Conservation (phyloP, 2,113 vertebrate genomes). For the Edolisoma coerulescens region DNA sequence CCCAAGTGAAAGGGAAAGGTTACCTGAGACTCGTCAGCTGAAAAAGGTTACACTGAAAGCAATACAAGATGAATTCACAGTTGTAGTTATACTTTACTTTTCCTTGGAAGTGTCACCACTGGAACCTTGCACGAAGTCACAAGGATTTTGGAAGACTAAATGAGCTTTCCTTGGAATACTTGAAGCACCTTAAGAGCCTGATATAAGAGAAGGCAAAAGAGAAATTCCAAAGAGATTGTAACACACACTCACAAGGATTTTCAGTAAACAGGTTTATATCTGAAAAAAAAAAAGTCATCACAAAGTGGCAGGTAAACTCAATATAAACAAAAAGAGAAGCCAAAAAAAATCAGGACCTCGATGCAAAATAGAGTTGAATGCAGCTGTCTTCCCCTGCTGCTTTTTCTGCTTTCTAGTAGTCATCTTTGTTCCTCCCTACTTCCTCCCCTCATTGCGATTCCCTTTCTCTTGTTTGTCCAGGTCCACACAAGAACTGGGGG, state of each 20-base stretch:
- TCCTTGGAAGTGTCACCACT: neutral
- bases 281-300: neutral
- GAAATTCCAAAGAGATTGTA: neutral
- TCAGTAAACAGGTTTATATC: neutral
- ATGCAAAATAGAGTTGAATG: neutral
- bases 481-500: neutral
- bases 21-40: fast-evolving
- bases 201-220: neutral
- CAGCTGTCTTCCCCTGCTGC: too few species aligned
- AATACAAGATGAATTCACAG: neutral
- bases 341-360: neutral
- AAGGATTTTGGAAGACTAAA: neutral
- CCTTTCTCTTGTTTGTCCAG: neutral
- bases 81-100: neutral
- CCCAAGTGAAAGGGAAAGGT: neutral
- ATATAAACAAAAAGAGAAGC: neutral
- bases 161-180: neutral
- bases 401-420: neutral
- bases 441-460: neutral
- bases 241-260: neutral
- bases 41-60: neutral
- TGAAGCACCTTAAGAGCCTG: neutral
- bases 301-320: neutral
- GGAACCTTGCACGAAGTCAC: neutral
- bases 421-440: neutral